Conservation (phyloP, 2,888 invertebrate genomes). For the Aelia acuminata region DNA sequence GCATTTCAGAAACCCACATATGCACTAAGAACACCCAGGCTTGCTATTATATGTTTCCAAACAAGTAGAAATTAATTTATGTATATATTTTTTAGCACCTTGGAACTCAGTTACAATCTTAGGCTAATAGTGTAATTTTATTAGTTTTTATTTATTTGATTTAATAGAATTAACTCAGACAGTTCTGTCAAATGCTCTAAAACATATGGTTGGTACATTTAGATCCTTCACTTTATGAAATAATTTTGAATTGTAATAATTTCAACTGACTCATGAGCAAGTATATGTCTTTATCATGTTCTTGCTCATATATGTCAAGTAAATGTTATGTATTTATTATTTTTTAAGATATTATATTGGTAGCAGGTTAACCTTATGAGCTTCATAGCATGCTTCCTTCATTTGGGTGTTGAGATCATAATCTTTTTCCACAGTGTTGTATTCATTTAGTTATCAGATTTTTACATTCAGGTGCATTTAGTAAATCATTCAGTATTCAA, state of each 20-base stretch:
- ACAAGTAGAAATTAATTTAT: conserved; percentile 22
- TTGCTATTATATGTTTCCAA: conserved; percentile 42
- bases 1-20: conserved; percentile 27
- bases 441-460: background rate
- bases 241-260: background rate
- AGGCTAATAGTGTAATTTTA: background rate
- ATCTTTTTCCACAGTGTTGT: background rate
- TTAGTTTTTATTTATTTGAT: background rate
- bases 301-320: no score
- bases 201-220: background rate
- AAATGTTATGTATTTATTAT: background rate
- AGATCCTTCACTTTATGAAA: background rate
- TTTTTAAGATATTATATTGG: background rate
- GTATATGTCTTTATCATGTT: no score
- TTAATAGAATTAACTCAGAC: background rate
- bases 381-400: conserved; percentile 38
- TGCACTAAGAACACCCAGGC: conserved; percentile 51
- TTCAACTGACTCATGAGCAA: background rate
- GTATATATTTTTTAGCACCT: conserved; percentile 29
- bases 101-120: background rate
- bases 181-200: background rate
- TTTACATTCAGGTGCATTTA: no score
- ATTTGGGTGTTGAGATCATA: conserved; percentile 29
- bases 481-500: no score
- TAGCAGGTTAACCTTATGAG: background rate